A percentile compares a stretch with the other conserved stretches of the same genome.
These are phyloP conservation scores for Phyllopteryx taeniolatus DNA, from an alignment of 2,113 vertebrate genomes.

Conservation along the genomic window DNA sequence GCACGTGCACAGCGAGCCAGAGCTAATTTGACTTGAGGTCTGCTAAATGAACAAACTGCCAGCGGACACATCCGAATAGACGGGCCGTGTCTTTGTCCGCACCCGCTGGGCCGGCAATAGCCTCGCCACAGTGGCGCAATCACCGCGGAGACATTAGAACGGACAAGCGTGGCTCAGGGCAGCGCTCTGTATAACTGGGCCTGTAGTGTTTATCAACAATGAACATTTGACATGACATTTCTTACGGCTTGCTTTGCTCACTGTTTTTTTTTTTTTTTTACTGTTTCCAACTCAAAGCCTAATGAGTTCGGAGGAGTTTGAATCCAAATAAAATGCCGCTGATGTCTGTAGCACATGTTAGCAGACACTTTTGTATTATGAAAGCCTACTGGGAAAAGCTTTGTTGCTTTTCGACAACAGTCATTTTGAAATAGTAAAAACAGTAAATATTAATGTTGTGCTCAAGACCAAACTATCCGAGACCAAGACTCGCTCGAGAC, in stretches of 20 bases:
- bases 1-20: neutral
- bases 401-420: too few species aligned
- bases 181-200: conserved; percentile 39
- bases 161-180: conserved; percentile 51
- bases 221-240: conserved; percentile 15
- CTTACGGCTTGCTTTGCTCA: conserved; percentile 3
- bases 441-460: too few species aligned
- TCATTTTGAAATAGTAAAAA: too few species aligned
- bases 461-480: too few species aligned
- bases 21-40: conserved; percentile 34
- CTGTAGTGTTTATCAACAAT: conserved; percentile 8
- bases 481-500: too few species aligned
- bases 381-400: too few species aligned
- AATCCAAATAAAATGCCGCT: neutral
- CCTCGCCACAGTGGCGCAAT: conserved; percentile 53
- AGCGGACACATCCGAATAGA: conserved; percentile 12
- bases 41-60: conserved; percentile 29
- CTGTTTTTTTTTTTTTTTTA: conserved; percentile 12
- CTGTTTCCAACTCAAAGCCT: neutral
- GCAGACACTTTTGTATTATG: too few species aligned
- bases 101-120: conserved; percentile 33
- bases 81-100: conserved; percentile 14
- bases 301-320: conserved; percentile 14
- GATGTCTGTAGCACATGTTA: neutral
- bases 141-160: conserved; percentile 51